Percentiles rank a stretch among this genome's conserved stretches.
These are phyloP conservation scores for Drosophila nannoptera DNA, from an alignment of 1,140 invertebrate genomes.

Conservation along the genomic window DNA sequence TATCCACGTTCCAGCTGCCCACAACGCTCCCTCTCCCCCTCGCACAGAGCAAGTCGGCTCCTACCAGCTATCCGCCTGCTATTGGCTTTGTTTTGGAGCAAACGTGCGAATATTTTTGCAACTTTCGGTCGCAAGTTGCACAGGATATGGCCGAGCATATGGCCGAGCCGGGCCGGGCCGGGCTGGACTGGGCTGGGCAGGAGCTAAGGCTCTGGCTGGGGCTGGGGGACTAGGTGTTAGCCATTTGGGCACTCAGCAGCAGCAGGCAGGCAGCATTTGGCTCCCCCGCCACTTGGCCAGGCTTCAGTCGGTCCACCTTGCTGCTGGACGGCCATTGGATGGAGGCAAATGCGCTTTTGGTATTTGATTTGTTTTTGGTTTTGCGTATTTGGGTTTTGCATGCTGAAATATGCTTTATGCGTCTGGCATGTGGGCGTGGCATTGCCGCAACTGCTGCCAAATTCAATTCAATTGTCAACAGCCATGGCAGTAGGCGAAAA, in stretches of 20 bases:
- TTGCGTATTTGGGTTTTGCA: constrained; percentile 51
- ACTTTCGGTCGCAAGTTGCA: constrained; percentile 73
- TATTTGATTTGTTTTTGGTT: constrained; percentile 55
- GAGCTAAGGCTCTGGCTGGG: background rate
- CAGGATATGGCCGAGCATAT: constrained; percentile 70
- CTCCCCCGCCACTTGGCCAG: background rate
- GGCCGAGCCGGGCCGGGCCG: constrained; percentile 34
- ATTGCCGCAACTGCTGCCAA: constrained; percentile 50
- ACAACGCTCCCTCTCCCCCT: background rate
- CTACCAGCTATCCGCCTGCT: background rate
- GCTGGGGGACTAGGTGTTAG: constrained; percentile 31
- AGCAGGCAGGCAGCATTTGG: too few relatives aligned
- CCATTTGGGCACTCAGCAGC: background rate
- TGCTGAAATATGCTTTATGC: constrained; percentile 74
- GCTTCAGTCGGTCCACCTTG: too few relatives aligned
- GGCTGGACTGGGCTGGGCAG: constrained; percentile 8
- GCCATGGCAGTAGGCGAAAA: constrained; percentile 25
- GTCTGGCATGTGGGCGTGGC: constrained; percentile 56
- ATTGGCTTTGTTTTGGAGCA: constrained; percentile 67
- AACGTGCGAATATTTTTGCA: constrained; percentile 77
- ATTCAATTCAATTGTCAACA: constrained; percentile 78
- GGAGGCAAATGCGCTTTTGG: constrained; percentile 30
- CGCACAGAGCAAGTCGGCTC: background rate
- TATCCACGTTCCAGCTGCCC: constrained; percentile 1
- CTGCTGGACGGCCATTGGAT: too few relatives aligned